Percentiles rank a stretch among this genome's conserved stretches.
Evolutionary conservation across 2,797 vertebrate species (phyloP).

Genomic region (Microctenopoma steveboyesi): DNA sequence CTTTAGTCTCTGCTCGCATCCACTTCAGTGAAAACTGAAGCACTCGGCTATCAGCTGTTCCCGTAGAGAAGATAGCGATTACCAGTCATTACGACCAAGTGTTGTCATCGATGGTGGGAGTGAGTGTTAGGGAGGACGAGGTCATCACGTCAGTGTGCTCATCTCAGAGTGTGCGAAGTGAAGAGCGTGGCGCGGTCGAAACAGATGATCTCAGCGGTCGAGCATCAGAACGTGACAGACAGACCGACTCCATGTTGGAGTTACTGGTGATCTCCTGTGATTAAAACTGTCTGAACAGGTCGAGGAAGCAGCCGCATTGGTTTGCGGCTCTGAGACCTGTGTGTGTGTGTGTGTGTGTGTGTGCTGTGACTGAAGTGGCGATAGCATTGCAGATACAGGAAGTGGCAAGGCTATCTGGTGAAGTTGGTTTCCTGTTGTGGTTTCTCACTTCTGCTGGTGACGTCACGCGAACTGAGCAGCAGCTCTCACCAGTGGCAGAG

Average conservation of each 20-base stretch:
- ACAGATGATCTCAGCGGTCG: slow-evolving; percentile 7
- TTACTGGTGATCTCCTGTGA: not conserved
- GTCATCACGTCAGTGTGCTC: slow-evolving; percentile 8
- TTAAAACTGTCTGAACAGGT: not conserved
- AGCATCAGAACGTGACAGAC: slow-evolving; percentile 17
- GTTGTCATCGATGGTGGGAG: slow-evolving; percentile 27
- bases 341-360: slow-evolving; percentile 31
- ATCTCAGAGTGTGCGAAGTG: slow-evolving; percentile 30
- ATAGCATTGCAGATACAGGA: slow-evolving; percentile 61
- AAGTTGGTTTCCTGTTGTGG: slow-evolving; percentile 76
- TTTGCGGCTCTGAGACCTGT: not conserved
- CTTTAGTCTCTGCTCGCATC: slow-evolving; percentile 22
- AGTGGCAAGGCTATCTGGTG: slow-evolving; percentile 64
- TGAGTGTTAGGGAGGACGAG: slow-evolving; percentile 11
- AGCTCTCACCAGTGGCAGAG: not conserved
- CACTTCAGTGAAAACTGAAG: not conserved
- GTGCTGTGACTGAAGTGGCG: slow-evolving; percentile 12
- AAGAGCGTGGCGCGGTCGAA: slow-evolving; percentile 29
- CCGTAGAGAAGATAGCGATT: slow-evolving; percentile 22
- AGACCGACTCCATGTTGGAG: slow-evolving; percentile 7
- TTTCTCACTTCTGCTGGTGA: slow-evolving; percentile 67
- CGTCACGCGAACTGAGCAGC: slow-evolving; percentile 17
- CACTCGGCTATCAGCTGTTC: not conserved
- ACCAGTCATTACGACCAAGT: not conserved
- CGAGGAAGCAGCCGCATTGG: not conserved